Evolutionary conservation across 2,113 vertebrate genomes (phyloP).

Genomic region (Orycteropus afer): DNA sequence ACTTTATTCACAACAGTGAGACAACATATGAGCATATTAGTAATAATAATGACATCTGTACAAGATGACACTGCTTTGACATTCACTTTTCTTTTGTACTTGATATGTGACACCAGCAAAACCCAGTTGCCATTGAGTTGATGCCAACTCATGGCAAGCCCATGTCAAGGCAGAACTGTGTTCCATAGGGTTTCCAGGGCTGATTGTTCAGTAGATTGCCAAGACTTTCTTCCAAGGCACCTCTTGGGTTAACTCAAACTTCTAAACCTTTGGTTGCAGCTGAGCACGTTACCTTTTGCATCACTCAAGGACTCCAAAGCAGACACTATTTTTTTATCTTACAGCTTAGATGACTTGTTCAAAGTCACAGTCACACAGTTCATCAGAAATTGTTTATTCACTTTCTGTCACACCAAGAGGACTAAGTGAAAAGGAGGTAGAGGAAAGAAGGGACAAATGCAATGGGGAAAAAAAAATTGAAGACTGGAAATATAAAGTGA

Average conservation of each 20-base stretch:
- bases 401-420: neutral
- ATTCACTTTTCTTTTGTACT: neutral
- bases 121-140: neutral
- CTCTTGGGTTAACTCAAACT: too few relatives aligned
- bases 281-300: neutral
- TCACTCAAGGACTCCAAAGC: neutral
- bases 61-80: neutral
- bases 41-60: neutral
- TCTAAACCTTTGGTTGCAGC: too few relatives aligned
- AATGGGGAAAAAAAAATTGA: neutral
- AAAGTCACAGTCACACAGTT: neutral
- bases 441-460: neutral
- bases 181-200: too few relatives aligned
- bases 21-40: neutral
- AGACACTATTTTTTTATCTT: neutral
- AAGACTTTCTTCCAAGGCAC: too few relatives aligned
- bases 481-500: neutral
- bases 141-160: too few relatives aligned
- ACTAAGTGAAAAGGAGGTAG: neutral
- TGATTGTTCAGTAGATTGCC: too few relatives aligned
- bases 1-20: neutral
- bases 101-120: neutral
- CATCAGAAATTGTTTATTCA: neutral
- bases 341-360: neutral
- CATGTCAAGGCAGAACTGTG: too few relatives aligned